phyloP scores from a whole-genome alignment of 2,888 invertebrate genomes.

The Aspidiotus destructor region DNA sequence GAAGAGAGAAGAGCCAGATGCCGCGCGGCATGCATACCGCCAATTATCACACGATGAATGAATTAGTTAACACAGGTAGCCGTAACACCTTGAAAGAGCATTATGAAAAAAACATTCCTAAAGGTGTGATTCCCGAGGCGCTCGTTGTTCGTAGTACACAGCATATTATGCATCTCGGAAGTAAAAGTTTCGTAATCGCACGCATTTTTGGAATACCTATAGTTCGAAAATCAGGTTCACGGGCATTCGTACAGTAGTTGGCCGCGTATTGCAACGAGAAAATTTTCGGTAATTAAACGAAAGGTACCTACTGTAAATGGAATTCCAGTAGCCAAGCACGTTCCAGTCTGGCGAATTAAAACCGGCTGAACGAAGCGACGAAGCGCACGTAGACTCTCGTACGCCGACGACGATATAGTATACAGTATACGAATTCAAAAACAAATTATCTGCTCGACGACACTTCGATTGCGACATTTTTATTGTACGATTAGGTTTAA shows the following conservation, averaged over 20 bases:
- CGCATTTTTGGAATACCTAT: slow-evolving; percentile 15
- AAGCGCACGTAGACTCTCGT: neutral
- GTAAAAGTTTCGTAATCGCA: slow-evolving; percentile 26
- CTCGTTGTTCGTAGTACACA: neutral
- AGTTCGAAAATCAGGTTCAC: neutral
- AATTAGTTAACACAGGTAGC: slow-evolving; percentile 16
- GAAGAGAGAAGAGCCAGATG: slow-evolving; percentile 17
- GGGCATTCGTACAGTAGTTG: neutral
- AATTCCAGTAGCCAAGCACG: slow-evolving; percentile 10
- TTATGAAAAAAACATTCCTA: slow-evolving; percentile 10
- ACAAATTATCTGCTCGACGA: no score
- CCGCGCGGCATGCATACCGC: slow-evolving; percentile 3
- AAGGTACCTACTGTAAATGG: neutral
- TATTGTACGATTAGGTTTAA: no score
- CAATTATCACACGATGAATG: slow-evolving; percentile 22
- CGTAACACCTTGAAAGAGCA: slow-evolving; percentile 19
- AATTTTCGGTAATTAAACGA: neutral
- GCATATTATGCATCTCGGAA: slow-evolving; percentile 9
- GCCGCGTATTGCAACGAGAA: neutral
- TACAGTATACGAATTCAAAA: no score
- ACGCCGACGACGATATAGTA: neutral
- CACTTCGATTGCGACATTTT: no score
- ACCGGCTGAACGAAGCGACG: slow-evolving; percentile 2
- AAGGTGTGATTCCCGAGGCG: slow-evolving; percentile 18
- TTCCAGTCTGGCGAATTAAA: slow-evolving; percentile 5